Conservation (phyloP, 1,140 invertebrate species). For the Musca vetustissima region DNA sequence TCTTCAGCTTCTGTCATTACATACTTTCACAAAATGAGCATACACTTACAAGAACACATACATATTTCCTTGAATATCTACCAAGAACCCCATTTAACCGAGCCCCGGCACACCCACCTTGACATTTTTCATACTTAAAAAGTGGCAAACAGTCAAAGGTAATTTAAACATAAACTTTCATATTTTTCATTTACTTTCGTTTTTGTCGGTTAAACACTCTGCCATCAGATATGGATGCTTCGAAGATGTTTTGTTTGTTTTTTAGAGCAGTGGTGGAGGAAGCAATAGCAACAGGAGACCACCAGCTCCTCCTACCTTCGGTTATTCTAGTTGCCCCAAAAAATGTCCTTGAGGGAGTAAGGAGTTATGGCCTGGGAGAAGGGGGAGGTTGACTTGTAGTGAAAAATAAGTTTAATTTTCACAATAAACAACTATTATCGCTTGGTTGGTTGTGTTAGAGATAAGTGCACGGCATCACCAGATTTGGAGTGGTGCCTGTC, state of each 20-base stretch:
- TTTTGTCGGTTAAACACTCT: not conserved
- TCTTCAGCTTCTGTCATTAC: not conserved
- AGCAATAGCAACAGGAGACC: not conserved
- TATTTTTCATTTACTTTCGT: constrained; percentile 10
- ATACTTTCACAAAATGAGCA: not conserved
- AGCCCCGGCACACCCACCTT: not conserved
- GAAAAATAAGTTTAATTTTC: too few species aligned
- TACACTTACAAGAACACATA: not conserved
- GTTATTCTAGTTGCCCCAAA: too few species aligned
- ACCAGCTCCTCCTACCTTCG: too few species aligned
- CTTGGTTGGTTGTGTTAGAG: too few species aligned
- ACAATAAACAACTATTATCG: too few species aligned
- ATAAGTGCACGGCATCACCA: too few species aligned
- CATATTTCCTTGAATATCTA: not conserved
- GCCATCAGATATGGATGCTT: too few species aligned
- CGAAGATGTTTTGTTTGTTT: too few species aligned
- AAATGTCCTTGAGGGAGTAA: too few species aligned
- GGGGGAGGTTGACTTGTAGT: too few species aligned
- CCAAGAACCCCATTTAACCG: not conserved
- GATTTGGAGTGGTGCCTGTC: too few species aligned
- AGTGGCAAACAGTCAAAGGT: constrained; percentile 18
- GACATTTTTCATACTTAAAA: not conserved
- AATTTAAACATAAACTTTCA: constrained; percentile 20
- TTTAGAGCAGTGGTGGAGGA: not conserved
- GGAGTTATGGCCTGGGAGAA: too few species aligned